Evolutionary conservation across 2,113 vertebrate species (phyloP).

Genomic region (Emberiza fucata): DNA sequence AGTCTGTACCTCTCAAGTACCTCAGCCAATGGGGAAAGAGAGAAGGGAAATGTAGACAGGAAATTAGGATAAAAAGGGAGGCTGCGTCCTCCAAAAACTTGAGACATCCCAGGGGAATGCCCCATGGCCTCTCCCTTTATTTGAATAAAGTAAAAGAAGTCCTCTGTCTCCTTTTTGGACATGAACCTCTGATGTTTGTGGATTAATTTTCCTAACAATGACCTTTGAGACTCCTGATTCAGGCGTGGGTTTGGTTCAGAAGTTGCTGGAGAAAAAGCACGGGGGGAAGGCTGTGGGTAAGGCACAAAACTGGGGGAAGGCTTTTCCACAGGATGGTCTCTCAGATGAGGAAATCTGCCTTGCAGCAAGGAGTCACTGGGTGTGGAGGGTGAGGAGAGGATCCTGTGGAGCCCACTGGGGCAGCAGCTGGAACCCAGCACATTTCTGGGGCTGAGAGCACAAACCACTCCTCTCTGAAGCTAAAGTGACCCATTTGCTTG

Average conservation of each 20-base stretch:
- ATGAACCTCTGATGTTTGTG: no score
- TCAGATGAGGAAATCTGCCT: neutral
- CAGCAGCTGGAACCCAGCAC: neutral
- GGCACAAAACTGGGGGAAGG: neutral
- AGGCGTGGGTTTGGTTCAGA: neutral
- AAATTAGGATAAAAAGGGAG: no score
- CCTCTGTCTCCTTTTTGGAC: no score
- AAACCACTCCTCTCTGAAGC: neutral
- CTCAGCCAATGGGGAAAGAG: no score
- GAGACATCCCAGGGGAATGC: no score
- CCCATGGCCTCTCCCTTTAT: no score
- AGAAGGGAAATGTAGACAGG: no score
- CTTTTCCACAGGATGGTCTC: neutral
- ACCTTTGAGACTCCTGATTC: neutral
- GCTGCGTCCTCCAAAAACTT: no score
- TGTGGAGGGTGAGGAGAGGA: neutral
- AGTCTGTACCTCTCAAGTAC: no score
- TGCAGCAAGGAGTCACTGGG: fast-evolving
- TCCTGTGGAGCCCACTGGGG: fast-evolving
- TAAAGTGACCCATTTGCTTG: neutral
- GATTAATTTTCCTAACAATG: no score
- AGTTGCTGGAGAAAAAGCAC: neutral
- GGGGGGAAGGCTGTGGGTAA: neutral
- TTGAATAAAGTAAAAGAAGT: no score
- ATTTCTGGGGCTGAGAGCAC: neutral